Conservation (phyloP, 2,797 vertebrate genomes). For the Lutjanus campechanus region DNA sequence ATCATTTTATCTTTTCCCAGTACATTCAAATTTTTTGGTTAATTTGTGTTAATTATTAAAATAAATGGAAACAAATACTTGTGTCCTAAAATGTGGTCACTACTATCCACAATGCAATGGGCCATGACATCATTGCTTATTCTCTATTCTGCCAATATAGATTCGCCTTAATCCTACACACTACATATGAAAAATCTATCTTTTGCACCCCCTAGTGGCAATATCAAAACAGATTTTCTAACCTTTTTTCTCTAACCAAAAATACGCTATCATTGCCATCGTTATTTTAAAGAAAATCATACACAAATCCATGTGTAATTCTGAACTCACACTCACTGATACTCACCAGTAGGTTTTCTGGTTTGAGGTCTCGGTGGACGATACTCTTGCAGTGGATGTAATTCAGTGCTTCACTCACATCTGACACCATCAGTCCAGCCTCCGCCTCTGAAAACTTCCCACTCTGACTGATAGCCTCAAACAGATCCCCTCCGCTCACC, state of each 20-base stretch:
- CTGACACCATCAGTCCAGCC: conserved; percentile 91
- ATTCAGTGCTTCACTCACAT: conserved; percentile 92
- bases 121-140: too few species aligned
- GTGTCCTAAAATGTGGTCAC: too few species aligned
- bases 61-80: too few species aligned
- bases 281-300: not conserved
- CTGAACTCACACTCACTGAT: not conserved
- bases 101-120: too few species aligned
- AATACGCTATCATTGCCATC: too few species aligned
- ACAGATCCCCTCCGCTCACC: conserved; percentile 94
- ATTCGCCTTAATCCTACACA: not conserved
- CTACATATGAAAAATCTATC: not conserved
- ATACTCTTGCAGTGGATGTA: conserved; percentile 95
- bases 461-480: conserved; percentile 93
- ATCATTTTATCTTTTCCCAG: too few species aligned
- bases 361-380: conserved; percentile 97
- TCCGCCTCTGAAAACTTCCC: conserved; percentile 91
- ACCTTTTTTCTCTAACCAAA: not conserved
- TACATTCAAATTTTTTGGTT: too few species aligned
- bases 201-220: conserved; percentile 4
- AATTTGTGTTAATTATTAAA: too few species aligned
- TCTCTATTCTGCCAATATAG: too few species aligned
- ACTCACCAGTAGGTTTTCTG: conserved; percentile 97
- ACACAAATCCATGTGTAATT: not conserved
- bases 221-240: not conserved